Evolutionary conservation across 92 coral and sea anemone species (phyloP).

Genomic region (Bergia puertoricense): DNA sequence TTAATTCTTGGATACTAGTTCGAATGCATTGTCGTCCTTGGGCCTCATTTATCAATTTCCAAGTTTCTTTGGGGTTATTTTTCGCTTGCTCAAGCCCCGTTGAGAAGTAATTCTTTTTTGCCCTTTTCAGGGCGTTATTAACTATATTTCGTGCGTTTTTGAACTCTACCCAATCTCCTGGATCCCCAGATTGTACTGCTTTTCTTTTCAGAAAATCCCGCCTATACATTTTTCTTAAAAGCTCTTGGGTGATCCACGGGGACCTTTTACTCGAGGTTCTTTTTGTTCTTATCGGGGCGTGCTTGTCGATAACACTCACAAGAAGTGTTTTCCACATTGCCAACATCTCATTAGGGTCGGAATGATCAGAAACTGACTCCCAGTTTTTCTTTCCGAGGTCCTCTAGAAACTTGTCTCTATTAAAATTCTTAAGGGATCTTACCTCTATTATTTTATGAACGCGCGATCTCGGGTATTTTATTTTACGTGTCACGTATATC

Average conservation of each 20-base stretch:
- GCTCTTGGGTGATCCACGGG: conserved; percentile 24
- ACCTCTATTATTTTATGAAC: neutral
- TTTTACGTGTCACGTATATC: conserved; percentile 25
- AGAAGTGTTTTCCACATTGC: conserved; percentile 18
- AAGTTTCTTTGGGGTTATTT: conserved; percentile 28
- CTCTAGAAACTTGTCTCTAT: conserved; percentile 22
- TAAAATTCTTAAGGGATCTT: conserved; percentile 21
- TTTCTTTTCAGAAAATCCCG: no score
- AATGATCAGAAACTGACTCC: neutral
- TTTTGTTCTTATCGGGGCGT: conserved; percentile 29
- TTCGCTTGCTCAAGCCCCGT: conserved; percentile 20
- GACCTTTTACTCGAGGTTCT: neutral
- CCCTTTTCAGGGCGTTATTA: conserved; percentile 22
- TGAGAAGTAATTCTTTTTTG: conserved; percentile 26
- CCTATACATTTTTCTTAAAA: no score
- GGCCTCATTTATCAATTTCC: conserved; percentile 45
- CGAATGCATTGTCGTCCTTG: conserved; percentile 2
- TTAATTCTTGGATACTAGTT: conserved; percentile 8
- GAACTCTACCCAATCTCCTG: no score
- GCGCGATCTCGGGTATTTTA: neutral
- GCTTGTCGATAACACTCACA: conserved; percentile 21
- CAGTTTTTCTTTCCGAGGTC: conserved; percentile 30
- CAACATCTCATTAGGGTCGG: conserved; percentile 42
- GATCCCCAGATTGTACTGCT: no score
- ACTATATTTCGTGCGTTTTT: neutral